Evolutionary conservation across 2,888 invertebrate species (phyloP), one percentile per base, ranked within the genome.

Genomic region (Chirona hameri): DNA sequence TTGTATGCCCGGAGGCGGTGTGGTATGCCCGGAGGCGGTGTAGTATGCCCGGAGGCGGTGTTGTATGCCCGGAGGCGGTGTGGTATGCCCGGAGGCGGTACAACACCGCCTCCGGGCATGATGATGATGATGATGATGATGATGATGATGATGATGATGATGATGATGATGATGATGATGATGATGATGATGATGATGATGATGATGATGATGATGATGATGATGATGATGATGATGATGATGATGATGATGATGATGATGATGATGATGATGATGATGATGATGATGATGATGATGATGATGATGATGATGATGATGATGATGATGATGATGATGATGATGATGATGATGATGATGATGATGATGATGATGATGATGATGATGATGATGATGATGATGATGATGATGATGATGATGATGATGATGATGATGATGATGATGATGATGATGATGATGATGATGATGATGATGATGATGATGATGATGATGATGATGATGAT

Each of bases 101-200:
- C n/a, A n/a, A 65, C n/a, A n/a, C 18, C n/a, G 65, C 18, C n/a
- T 18, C 18, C n/a, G 65, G n/a, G n/a, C n/a, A 21, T 65, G n/a
- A 65, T 65, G n/a, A 65, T 65, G n/a, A 65, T 65, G n/a, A 65
- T 65, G n/a, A 65, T 65, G n/a, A 65, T 65, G n/a, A 65, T 65
- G n/a, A 65, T 65, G n/a, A 65, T 65, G n/a, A 65, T 65, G n/a
- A 65, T 65, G n/a, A 65, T 65, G 65, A 65, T 65, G 65, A 65
- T 65, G n/a, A 65, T 65, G 65, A 65, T 65, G n/a, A 65, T 65
- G n/a, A 65, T 65, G n/a, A 65, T 65, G n/a, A 65, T 65, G n/a
- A 65, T 65, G n/a, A 65, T 65, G n/a, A 65, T 65, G n/a, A 65
- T 65, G n/a, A 65, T 65, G 65, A 65, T 65, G 65, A 65, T 65